Evolutionary conservation across 2,888 invertebrate genomes (phyloP).

Genomic region (Pterostichus madidus): DNA sequence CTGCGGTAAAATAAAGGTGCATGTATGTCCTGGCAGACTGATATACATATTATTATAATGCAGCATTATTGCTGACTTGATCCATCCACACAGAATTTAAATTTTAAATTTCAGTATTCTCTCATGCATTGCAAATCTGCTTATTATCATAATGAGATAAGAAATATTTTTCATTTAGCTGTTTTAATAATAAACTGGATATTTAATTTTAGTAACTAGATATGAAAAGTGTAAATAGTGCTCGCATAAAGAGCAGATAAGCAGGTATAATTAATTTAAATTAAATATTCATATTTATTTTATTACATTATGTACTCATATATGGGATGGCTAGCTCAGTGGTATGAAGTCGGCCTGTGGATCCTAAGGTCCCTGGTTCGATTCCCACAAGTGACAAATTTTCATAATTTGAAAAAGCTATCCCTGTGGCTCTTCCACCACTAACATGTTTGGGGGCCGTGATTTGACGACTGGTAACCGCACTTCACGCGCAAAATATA

Average conservation of each 20-base stretch:
- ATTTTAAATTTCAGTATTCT: constrained; percentile 13
- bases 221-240: not conserved
- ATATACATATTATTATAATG: constrained; percentile 44
- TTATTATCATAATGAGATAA: constrained; percentile 47
- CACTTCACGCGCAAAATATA: too few relatives aligned
- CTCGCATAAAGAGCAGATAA: not conserved
- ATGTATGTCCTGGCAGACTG: constrained; percentile 18
- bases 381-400: too few relatives aligned
- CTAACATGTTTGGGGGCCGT: too few relatives aligned
- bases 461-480: too few relatives aligned
- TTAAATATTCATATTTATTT: too few relatives aligned
- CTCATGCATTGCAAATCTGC: constrained; percentile 43
- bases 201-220: constrained; percentile 2
- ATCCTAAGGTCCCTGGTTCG: too few relatives aligned
- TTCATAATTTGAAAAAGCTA: too few relatives aligned
- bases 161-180: constrained; percentile 31
- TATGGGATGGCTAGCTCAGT: too few relatives aligned
- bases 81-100: constrained; percentile 40
- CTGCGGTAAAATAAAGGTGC: constrained; percentile 11
- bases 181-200: constrained; percentile 29
- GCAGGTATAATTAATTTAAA: too few relatives aligned
- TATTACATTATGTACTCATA: too few relatives aligned
- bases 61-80: constrained; percentile 45
- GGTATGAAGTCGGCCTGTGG: too few relatives aligned
- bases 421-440: too few relatives aligned